phyloP scores from a whole-genome alignment of 2,888 invertebrate species.

The Anagyrus pseudococci region DNA sequence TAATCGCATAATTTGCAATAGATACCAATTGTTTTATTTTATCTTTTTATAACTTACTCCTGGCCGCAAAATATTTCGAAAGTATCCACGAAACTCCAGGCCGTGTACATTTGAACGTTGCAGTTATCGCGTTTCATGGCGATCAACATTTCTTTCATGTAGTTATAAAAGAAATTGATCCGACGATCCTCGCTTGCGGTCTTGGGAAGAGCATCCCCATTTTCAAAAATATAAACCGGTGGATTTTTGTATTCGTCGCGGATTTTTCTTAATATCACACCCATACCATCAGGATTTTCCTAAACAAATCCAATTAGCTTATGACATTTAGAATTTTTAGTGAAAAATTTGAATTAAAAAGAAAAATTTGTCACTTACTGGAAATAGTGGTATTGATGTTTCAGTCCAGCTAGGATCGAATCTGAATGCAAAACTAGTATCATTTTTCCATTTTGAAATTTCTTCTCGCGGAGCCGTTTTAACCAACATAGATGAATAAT shows the following conservation, averaged over 20 bases:
- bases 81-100: neutral
- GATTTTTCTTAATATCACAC: neutral
- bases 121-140: neutral
- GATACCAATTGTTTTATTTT: neutral
- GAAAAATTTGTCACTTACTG: no score
- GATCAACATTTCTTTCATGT: neutral
- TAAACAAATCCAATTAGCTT: neutral
- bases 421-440: no score
- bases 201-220: neutral
- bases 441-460: neutral
- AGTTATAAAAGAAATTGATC: neutral
- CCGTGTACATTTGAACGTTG: neutral
- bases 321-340: neutral
- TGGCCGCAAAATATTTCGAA: neutral
- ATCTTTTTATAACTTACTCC: neutral
- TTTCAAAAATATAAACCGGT: neutral
- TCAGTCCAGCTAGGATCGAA: no score
- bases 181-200: neutral
- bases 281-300: neutral
- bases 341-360: neutral
- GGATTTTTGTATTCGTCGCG: neutral
- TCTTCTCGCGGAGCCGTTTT: slow-evolving; percentile 14
- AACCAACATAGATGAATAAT: slow-evolving; percentile 47
- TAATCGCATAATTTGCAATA: neutral
- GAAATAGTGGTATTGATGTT: no score